Evolutionary conservation across 1,140 invertebrate species (phyloP), one percentile per base, ranked within the genome.

Genomic region (Drosophila sechellia): DNA sequence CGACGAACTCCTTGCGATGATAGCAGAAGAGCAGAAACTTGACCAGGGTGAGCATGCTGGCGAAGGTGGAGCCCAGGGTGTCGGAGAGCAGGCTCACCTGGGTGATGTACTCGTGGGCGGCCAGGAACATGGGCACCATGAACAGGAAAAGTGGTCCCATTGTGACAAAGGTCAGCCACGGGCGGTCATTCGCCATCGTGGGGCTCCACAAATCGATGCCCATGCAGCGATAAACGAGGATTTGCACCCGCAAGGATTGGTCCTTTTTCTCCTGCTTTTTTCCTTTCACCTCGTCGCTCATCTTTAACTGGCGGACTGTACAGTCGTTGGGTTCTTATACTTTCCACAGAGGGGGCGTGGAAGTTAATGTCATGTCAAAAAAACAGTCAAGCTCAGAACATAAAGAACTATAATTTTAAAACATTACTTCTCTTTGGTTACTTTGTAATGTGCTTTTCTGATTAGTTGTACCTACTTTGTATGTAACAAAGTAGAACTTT

Each of bases 81-180:
- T 87, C 83, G n/a, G 79, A 73, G 35, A 87, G 57, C 11, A 73
- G 63, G 53, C 63, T 64, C 43, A 87, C 79, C 57, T 83, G 57
- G 27, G 59, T 89, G 27, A 84, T 55, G 42, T 89, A 73, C 2
- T 45, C n/a, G 35, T 49, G 42, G 12, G 70, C 73, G 8, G 71
- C 52, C n/a, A 66, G 40, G 27, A 65, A 65, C 25, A 89, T 63
- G 22, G 83, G 83, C 8, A 37, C 39, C 52, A 69, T 4, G 20
- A 87, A 87, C 2, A 46, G 0, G 4, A 54, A 39, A 17, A 74
- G 64, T 0, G 64, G 27, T 0, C 39, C 52, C 13, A 87, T 77
- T 0, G 66, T 58, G 12, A 77, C 1, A 0, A 74, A 6, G 3
- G 79, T 79, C 6, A 89, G 46, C 34, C 39, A 42, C 0, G 20